phyloP scores from a whole-genome alignment of 2,888 invertebrate species.

The Psylliodes chrysocephalus region DNA sequence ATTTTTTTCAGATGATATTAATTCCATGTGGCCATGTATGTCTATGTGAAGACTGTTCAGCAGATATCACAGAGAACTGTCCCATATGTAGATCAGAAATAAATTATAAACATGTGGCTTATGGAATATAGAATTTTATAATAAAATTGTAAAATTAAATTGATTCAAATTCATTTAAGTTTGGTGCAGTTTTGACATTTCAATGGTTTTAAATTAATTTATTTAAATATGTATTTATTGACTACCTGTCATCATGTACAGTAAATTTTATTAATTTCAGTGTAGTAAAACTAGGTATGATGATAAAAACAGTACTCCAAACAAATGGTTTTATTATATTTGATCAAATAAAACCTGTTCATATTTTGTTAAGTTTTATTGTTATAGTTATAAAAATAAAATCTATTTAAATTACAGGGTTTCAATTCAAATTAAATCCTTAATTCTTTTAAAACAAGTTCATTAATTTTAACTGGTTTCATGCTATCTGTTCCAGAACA shows the following conservation, averaged over 20 bases:
- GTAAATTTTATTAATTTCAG: no score
- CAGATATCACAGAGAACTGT: constrained; percentile 76
- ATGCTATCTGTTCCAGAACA: constrained; percentile 37
- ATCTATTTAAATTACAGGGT: constrained; percentile 12
- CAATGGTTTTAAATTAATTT: no score
- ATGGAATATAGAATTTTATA: constrained; percentile 70
- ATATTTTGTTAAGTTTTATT: neutral
- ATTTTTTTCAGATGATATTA: constrained; percentile 74
- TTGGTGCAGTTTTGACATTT: neutral
- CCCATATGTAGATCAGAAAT: constrained; percentile 83
- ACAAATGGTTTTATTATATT: no score
- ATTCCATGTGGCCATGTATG: constrained; percentile 93
- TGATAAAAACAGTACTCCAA: no score
- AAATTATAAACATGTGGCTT: constrained; percentile 77
- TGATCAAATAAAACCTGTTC: neutral
- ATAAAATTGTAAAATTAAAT: neutral
- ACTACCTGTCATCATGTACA: neutral
- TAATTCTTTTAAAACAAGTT: constrained; percentile 31
- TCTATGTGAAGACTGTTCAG: constrained; percentile 85
- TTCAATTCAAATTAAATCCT: constrained; percentile 35
- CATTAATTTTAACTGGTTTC: constrained; percentile 31
- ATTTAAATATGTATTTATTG: neutral
- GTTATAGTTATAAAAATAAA: constrained; percentile 6
- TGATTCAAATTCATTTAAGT: neutral
- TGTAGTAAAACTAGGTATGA: no score